Conservation (phyloP, 2,797 vertebrate species). For the Neostethus bicornis region DNA sequence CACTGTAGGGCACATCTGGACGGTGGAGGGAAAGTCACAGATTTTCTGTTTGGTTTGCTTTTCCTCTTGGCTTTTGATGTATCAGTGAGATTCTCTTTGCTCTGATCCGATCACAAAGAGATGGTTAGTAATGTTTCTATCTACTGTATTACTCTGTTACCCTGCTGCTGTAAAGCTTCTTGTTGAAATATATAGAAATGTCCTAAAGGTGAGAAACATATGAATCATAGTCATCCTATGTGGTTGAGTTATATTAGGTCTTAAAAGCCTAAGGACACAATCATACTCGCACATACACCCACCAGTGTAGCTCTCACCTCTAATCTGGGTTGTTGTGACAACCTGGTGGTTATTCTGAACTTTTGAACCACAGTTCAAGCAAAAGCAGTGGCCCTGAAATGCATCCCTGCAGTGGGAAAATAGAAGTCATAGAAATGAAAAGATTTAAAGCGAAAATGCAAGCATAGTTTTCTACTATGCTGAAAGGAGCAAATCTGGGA, state of each 20-base stretch:
- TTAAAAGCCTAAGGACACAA: conserved; percentile 18
- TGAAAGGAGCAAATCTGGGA: no score
- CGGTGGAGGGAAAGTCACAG: conserved; percentile 22
- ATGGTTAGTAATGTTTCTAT: conserved; percentile 7
- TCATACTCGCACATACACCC: conserved; percentile 2
- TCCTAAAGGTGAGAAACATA: background rate
- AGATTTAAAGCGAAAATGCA: conserved; percentile 4
- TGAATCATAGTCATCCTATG: conserved; percentile 14
- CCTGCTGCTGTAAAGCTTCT: background rate
- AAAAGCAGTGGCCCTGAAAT: conserved; percentile 38
- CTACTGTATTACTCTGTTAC: conserved; percentile 2
- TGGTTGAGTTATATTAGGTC: conserved; percentile 14
- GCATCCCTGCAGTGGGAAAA: conserved; percentile 26
- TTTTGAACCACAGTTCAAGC: conserved; percentile 37
- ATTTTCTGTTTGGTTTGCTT: conserved; percentile 37
- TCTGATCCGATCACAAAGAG: conserved; percentile 21
- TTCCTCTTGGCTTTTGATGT: conserved; percentile 53
- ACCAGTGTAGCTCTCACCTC: conserved; percentile 28
- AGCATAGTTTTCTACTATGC: background rate
- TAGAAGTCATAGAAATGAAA: conserved; percentile 10
- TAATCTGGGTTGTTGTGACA: conserved; percentile 49
- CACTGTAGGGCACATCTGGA: conserved; percentile 64
- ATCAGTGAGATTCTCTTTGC: conserved; percentile 22
- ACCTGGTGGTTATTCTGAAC: conserved; percentile 32
- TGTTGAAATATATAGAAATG: conserved; percentile 9